Base-by-base conservation (phyloP, 2,888 invertebrate species). In the Caenorhabditis wallacei region DNA sequence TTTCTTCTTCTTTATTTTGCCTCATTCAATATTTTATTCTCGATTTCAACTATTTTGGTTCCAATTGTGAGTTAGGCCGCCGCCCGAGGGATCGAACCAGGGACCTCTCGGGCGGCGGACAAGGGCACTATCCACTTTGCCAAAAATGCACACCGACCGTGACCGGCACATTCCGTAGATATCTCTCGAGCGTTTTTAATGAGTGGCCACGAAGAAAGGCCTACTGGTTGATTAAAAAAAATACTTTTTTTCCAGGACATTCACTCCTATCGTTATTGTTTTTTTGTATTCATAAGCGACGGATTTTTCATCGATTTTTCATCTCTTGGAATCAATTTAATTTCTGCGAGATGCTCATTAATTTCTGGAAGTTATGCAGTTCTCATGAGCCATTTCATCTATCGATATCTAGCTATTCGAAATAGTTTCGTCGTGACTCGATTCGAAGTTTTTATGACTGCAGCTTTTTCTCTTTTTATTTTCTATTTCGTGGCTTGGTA, bases 1-100 rank as follows among this genome's bases (percentile, higher is more conserved):
- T 72, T 22, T 26, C 24, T 72, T 10, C n/a, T 72, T 7, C 16
- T 53, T n/a, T 53, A 16, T 26, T 72, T 72, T 22, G 71, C 64
- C 0, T 43, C 30, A 0, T 74, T 64, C 71, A 72, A 72, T 40
- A 0, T 72, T 16, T 11, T 53, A 7, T 51, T 16, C 13, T 61
- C 71, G 1, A 3, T 61, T 0, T 22, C 35, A 1, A 40, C 61
- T 18, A n/a, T 51, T 1, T 16, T 53, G 18, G 51, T 72, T 11
- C 71, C 71, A n/a, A 37, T 71, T n/a, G 71, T 71, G n/a, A 61
- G 59, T 16, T 59, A 30, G n/a, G n/a, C n/a, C n/a, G n/a, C n/a
- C n/a, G n/a, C n/a, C n/a, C n/a, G n/a, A n/a, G n/a, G n/a, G n/a
- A n/a, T n/a, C n/a, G n/a, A n/a, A n/a, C n/a, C n/a, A n/a, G n/a